Conservation (phyloP, 2,888 invertebrate genomes). For the Subacronicta megacephala region DNA sequence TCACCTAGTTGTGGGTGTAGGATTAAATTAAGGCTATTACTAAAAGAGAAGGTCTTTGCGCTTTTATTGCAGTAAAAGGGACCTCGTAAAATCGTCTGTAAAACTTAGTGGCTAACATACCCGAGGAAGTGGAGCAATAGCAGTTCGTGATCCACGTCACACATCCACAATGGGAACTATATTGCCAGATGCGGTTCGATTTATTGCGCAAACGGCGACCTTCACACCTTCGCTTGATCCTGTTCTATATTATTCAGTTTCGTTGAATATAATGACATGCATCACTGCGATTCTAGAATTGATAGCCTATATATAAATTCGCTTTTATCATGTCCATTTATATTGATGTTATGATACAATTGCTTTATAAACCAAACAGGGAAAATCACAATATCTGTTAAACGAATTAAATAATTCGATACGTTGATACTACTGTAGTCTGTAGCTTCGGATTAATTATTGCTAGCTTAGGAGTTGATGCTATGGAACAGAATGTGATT, state of each 20-base stretch:
- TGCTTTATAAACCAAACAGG: constrained; percentile 35
- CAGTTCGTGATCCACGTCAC: constrained; percentile 75
- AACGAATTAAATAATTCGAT: constrained; percentile 32
- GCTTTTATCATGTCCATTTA: constrained; percentile 45
- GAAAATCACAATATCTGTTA: constrained; percentile 42
- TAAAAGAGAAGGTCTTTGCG: constrained; percentile 55
- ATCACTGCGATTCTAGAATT: constrained; percentile 39
- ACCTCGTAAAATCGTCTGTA: constrained; percentile 52
- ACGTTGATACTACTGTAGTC: constrained; percentile 20
- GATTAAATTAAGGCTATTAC: constrained; percentile 52
- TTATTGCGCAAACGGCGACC: constrained; percentile 75
- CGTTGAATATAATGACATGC: constrained; percentile 41
- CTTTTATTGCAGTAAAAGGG: constrained; percentile 54
- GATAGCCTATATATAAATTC: constrained; percentile 38
- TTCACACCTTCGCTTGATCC: constrained; percentile 70
- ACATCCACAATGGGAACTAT: constrained; percentile 74
- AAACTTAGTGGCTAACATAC: constrained; percentile 54
- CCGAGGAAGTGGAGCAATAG: constrained; percentile 68
- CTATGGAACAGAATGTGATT: constrained; percentile 44
- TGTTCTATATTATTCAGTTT: constrained; percentile 62
- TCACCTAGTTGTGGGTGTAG: constrained; percentile 57
- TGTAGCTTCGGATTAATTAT: constrained; percentile 29
- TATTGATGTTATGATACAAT: constrained; percentile 36
- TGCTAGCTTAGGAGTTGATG: constrained; percentile 18
- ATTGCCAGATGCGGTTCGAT: constrained; percentile 74